Base-by-base conservation (phyloP, 2,797 vertebrate species). In the Calcarius lapponicus region DNA sequence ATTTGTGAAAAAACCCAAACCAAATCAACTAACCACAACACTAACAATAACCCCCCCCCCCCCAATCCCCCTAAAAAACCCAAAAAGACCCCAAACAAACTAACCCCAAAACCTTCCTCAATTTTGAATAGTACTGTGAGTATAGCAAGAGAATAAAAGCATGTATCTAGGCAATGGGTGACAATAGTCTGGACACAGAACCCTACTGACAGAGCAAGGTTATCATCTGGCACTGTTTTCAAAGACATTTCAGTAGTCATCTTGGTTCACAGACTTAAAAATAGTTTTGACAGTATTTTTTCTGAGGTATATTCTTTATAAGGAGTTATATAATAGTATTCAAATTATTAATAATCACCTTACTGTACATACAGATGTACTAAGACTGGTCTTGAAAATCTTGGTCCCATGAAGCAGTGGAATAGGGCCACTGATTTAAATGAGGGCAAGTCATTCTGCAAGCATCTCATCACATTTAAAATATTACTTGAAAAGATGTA, bases 31-130 rank as follows among this genome's bases (percentile, higher is more conserved):
- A 60, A 14, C 38, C 45, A n/a, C n/a, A 80, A 57, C 32, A 64
- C 7, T 29, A 47, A 53, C 15, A 56, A n/a, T 14, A 76, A 7
- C 1, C 2, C 1, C 13, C 11, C 32, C 4, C 1, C 13, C 3
- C 17, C n/a, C 4, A 18, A 10, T 61, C 5, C 17, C 5, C 25
- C 53, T 45, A 6, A 28, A 78, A 51, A 31, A 5, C 21, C 16
- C 38, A 5, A 5, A 65, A 70, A 47, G 11, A 34, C 18, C 18
- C 10, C 17, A 34, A 47, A 53, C 6, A 53, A 53, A 53, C 31
- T 34, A 84, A 66, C 15, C 7, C 26, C 21, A 20, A 75, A 62
- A 43, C 20, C 9, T 56, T 62, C 22, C 16, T 69, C 22, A 61
- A 1, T 28, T 78, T 83, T 40, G 14, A 50, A 48, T 1, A 80